A percentile compares a stretch with the other conserved stretches of the same genome.
Evolutionary conservation across 2,797 vertebrate genomes (phyloP).

Genomic region (Onychomys arenicola): DNA sequence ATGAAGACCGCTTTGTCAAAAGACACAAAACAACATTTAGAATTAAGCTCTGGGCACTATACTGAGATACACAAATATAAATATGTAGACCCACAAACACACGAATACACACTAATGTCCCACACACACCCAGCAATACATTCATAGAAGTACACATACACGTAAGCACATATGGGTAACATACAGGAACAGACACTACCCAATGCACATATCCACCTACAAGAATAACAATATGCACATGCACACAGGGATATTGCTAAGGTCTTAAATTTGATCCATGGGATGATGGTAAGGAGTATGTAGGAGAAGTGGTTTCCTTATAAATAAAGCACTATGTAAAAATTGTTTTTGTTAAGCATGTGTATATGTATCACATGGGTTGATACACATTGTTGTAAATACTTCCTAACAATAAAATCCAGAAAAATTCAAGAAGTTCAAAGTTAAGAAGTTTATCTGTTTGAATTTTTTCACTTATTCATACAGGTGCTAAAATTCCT

Average conservation of each 20-base stretch:
- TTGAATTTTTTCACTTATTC: not conserved
- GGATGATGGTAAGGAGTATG: not conserved
- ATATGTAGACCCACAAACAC: not conserved
- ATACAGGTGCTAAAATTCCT: not conserved
- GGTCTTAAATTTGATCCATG: not conserved
- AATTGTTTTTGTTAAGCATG: not conserved
- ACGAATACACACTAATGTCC: not conserved
- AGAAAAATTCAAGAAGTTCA: not conserved
- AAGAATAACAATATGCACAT: not conserved
- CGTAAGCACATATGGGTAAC: not conserved
- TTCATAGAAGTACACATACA: not conserved
- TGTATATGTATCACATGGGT: not conserved
- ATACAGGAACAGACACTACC: not conserved
- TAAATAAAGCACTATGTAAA: not conserved
- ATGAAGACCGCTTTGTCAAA: not conserved
- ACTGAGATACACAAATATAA: not conserved
- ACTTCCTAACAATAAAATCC: not conserved
- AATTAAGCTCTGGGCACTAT: not conserved
- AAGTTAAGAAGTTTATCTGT: not conserved
- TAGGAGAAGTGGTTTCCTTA: not conserved
- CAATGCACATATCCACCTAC: too few relatives aligned
- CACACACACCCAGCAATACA: not conserved
- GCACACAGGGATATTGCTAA: not conserved
- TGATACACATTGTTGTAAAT: not conserved
- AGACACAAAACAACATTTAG: not conserved